phyloP scores from a whole-genome alignment of 2,113 vertebrate species.

The Nettapus auritus region DNA sequence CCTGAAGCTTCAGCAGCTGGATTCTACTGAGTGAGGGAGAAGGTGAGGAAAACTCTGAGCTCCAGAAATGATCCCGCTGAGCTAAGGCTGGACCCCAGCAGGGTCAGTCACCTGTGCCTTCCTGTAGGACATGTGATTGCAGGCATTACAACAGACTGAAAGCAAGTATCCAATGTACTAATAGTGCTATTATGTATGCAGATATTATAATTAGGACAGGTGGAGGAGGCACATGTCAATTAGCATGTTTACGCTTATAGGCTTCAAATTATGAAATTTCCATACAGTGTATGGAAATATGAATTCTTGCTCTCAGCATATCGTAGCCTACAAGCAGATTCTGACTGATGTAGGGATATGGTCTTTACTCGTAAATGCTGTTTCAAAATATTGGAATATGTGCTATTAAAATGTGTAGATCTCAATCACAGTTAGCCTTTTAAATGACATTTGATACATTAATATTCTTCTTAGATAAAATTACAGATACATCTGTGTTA shows the following conservation, averaged over 20 bases:
- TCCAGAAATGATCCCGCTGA: not conserved
- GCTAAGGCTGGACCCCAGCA: not conserved
- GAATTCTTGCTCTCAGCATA: not conserved
- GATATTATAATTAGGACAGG: not conserved
- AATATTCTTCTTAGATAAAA: not conserved
- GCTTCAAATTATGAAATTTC: not conserved
- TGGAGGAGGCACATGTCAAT: not conserved
- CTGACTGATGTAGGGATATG: not conserved
- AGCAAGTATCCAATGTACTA: not conserved
- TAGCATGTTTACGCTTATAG: not conserved
- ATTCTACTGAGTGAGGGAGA: not conserved
- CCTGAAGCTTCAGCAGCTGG: not conserved
- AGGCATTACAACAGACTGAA: not conserved
- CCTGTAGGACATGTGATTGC: not conserved
- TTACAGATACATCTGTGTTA: not conserved
- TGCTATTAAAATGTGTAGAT: not conserved
- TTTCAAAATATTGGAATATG: not conserved
- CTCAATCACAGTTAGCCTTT: not conserved
- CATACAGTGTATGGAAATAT: not conserved
- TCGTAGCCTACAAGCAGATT: fast-evolving
- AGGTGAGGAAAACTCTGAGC: not conserved
- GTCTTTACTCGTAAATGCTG: not conserved
- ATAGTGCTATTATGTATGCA: fast-evolving
- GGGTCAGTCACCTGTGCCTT: not conserved
- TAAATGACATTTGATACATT: not conserved